These are phyloP conservation scores for Takifugu bimaculatus DNA, from an alignment of 2,113 vertebrate genomes.

Conservation along the genomic window DNA sequence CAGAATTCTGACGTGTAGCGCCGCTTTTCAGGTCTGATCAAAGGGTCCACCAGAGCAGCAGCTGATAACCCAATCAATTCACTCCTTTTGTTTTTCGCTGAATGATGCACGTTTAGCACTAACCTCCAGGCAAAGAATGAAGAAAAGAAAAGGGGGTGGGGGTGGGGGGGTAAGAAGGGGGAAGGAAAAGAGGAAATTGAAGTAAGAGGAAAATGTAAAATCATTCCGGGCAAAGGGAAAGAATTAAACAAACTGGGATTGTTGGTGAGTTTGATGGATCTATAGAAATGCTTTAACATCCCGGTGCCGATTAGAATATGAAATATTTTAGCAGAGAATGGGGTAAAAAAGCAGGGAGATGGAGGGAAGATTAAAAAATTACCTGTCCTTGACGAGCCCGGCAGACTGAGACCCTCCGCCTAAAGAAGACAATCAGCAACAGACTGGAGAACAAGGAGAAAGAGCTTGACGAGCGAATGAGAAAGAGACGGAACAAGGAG, in stretches of 20 bases:
- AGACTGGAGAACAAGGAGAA: slow-evolving; percentile 4
- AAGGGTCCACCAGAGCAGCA: slow-evolving; percentile 66
- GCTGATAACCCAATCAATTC: slow-evolving; percentile 81
- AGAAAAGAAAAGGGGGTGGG: slow-evolving; percentile 48
- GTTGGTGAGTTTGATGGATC: slow-evolving; percentile 62
- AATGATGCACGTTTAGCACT: slow-evolving; percentile 83
- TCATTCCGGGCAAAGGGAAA: slow-evolving; percentile 56
- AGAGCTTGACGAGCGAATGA: slow-evolving; percentile 7
- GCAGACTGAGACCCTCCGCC: slow-evolving; percentile 34
- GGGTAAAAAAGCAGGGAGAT: slow-evolving; percentile 59
- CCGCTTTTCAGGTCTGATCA: slow-evolving; percentile 78
- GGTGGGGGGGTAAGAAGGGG: slow-evolving; percentile 32
- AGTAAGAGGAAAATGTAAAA: slow-evolving; percentile 45
- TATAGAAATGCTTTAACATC: slow-evolving; percentile 58
- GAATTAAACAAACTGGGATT: slow-evolving; percentile 74
- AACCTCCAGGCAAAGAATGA: slow-evolving; percentile 80
- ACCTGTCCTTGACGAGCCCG: slow-evolving; percentile 65
- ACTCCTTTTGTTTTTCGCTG: slow-evolving; percentile 83
- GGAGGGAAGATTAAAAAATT: slow-evolving; percentile 74
- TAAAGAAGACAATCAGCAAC: slow-evolving; percentile 50
- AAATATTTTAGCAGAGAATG: slow-evolving; percentile 69
- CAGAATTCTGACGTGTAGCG: slow-evolving; percentile 77
- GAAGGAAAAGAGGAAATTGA: slow-evolving; percentile 29
- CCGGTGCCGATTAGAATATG: slow-evolving; percentile 67
- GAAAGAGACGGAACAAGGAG: slow-evolving; percentile 16